Evolutionary conservation across 53 echinoderm and acorn worm genomes (phyloP).

Genomic region (Echinometra lucunter): DNA sequence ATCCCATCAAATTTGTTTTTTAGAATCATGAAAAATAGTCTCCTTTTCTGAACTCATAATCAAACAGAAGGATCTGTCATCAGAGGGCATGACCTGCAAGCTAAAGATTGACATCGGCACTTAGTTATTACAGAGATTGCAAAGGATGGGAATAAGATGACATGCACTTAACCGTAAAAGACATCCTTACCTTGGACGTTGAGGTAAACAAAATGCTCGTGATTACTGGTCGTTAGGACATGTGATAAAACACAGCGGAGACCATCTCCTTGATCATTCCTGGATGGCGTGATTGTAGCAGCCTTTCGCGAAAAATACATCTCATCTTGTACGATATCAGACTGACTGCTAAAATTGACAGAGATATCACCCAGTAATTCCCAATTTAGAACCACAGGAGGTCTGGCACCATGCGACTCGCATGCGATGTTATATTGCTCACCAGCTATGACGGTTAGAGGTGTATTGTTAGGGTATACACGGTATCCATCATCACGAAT

Average conservation of each 20-base stretch:
- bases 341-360: too few relatives aligned
- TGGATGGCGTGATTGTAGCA: background rate
- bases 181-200: background rate
- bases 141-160: too few relatives aligned
- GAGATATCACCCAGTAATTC: background rate
- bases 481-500: background rate
- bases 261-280: background rate
- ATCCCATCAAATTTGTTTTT: too few relatives aligned
- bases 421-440: background rate
- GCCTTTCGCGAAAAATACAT: background rate
- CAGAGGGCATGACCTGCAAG: too few relatives aligned
- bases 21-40: too few relatives aligned
- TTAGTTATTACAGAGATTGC: too few relatives aligned
- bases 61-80: too few relatives aligned
- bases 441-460: background rate
- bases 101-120: too few relatives aligned
- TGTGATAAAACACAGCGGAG: background rate
- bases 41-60: too few relatives aligned
- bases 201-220: background rate
- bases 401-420: background rate
- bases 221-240: background rate
- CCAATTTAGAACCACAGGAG: background rate
- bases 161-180: too few relatives aligned
- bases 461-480: background rate
- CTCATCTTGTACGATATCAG: background rate